These are phyloP conservation scores for Theristicus caerulescens DNA, from an alignment of 2,113 vertebrate species.

Conservation along the genomic window DNA sequence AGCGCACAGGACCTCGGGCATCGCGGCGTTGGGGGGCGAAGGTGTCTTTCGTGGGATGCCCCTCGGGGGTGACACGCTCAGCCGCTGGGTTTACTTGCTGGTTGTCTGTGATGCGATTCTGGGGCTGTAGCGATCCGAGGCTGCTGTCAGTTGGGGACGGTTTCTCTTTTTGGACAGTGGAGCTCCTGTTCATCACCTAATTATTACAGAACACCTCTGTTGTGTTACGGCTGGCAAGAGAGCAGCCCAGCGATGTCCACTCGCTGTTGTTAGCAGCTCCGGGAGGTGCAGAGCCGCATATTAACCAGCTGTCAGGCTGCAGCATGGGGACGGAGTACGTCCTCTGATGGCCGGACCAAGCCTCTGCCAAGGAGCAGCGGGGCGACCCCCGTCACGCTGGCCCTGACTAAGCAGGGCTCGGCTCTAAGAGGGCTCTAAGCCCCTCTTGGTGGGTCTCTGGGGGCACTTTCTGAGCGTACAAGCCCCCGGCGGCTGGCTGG, in stretches of 20 bases:
- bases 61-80: accelerated
- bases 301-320: background rate
- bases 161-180: background rate
- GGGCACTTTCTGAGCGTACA: accelerated
- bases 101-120: accelerated
- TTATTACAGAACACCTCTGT: background rate
- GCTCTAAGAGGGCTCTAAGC: background rate
- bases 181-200: background rate
- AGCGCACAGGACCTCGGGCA: accelerated
- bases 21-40: background rate
- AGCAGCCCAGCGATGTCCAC: accelerated
- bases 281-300: background rate
- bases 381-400: accelerated
- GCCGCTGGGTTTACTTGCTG: background rate
- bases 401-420: no score
- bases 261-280: accelerated
- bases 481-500: background rate
- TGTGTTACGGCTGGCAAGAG: background rate
- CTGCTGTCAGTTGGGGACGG: background rate
- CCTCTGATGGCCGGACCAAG: background rate
- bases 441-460: no score
- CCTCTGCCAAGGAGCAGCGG: accelerated
- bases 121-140: accelerated
- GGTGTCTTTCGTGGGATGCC: background rate
- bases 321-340: background rate